Evolutionary conservation across 2,113 vertebrate species (phyloP), one percentile per base, ranked within the genome.

Genomic region (Lates calcarifer): DNA sequence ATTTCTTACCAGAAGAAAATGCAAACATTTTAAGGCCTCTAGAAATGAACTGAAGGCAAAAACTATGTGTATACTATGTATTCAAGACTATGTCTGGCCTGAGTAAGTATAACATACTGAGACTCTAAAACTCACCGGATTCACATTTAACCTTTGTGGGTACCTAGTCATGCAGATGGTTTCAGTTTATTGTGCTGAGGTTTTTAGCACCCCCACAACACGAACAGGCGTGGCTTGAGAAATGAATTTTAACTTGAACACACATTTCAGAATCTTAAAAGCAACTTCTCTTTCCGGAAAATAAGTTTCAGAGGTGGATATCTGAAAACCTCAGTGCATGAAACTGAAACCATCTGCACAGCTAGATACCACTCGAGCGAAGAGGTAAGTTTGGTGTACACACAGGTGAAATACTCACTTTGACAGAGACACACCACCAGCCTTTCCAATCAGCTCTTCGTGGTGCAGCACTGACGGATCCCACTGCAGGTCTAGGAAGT

Each of bases 361-460:
- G 17, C 10, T 8, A 39, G 7, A 41, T 18, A 45, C 2, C 24
- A 33, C 26, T 18, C 22, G 15, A 43, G 35, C 0, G 6, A 41
- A 29, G 24, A n/a, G 3, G 22, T 35, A 11, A 29, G 20, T 37
- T 31, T 35, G 6, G 8, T 24, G 18, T 37, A 14, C 28, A 55
- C 62, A 67, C 22, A 41, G 12, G 51, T 68, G 20, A 75, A 22
- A 66, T 5, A 96, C 97, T 97, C 85, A 98, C 97, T 97, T 98
- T 18, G 97, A 98, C 62, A 98, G 95, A 58, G 97, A 98, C 57
- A 98, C 97, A 1, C 97, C 97, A 2, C 97, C 97, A 1, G 94
- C 97, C 92, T 98, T 98, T 47, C 97, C 97, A 37, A 98, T 98
- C 94, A 97, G 95, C 45, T 98, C 96, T 77, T 98, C 96, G 0